phyloP scores from a whole-genome alignment of 1,140 invertebrate genomes.

The Drosophila orena region DNA sequence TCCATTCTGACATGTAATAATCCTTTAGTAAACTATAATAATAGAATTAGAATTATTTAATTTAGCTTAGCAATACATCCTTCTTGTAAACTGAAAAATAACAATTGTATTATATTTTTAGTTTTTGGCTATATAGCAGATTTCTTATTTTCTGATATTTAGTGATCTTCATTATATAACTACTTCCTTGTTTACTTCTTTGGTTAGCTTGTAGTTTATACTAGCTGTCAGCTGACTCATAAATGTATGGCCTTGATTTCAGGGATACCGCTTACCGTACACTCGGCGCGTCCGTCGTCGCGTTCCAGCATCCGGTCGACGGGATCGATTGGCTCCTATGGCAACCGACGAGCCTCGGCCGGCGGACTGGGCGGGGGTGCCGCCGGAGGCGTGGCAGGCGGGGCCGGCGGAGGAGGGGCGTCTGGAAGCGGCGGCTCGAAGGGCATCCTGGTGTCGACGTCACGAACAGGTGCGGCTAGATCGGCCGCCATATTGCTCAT shows the following conservation, averaged over 20 bases:
- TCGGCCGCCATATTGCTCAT: slow-evolving; percentile 95
- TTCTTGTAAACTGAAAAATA: too few species aligned
- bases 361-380: slow-evolving; percentile 85
- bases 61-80: too few species aligned
- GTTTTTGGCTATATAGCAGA: too few species aligned
- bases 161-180: too few species aligned
- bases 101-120: too few species aligned
- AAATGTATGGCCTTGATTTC: slow-evolving; percentile 33
- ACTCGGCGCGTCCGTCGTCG: slow-evolving; percentile 88
- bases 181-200: background rate
- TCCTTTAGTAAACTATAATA: too few species aligned
- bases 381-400: slow-evolving; percentile 53
- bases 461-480: slow-evolving; percentile 94
- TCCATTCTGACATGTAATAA: too few species aligned
- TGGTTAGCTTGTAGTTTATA: background rate
- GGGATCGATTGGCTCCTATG: slow-evolving; percentile 86
- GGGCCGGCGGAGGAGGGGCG: slow-evolving; percentile 68
- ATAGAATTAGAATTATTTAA: too few species aligned
- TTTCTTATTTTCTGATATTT: too few species aligned
- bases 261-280: slow-evolving; percentile 88
- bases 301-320: slow-evolving; percentile 89
- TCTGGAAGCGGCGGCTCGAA: slow-evolving; percentile 61
- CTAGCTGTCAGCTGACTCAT: slow-evolving; percentile 3
- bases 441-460: slow-evolving; percentile 89
- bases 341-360: slow-evolving; percentile 87